A percentile compares a stretch with the other conserved stretches of the same genome.
Evolutionary conservation across 2,888 invertebrate species (phyloP).

Genomic region (Ceraclea dissimilis): DNA sequence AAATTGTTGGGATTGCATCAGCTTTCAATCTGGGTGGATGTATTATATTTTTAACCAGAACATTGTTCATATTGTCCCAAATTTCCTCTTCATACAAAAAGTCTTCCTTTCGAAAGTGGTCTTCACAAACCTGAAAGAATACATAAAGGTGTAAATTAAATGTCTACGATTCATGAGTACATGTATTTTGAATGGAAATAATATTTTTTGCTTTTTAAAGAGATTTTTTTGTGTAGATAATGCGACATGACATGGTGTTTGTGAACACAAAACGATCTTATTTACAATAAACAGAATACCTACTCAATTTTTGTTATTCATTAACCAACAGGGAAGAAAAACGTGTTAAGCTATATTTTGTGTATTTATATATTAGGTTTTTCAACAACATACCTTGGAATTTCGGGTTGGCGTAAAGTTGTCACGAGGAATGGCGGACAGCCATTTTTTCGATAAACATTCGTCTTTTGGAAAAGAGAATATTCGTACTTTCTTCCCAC

Average conservation of each 20-base stretch:
- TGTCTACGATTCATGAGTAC: neutral
- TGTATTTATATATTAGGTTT: neutral
- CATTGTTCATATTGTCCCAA: neutral
- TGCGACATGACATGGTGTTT: too few relatives aligned
- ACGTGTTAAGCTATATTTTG: too few relatives aligned
- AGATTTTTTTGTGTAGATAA: too few relatives aligned
- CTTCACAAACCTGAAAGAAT: neutral
- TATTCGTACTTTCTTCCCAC: neutral
- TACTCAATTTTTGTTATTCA: neutral
- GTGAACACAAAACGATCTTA: too few relatives aligned
- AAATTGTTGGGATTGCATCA: neutral
- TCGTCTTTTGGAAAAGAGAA: neutral
- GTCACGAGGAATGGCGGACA: neutral
- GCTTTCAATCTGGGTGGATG: neutral
- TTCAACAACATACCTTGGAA: neutral
- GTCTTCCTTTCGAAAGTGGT: neutral
- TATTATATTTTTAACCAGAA: neutral
- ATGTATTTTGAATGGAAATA: neutral
- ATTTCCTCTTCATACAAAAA: neutral
- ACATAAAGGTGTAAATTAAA: neutral
- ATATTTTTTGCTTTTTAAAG: too few relatives aligned
- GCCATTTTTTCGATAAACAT: neutral
- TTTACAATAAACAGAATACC: neutral
- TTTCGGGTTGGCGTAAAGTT: neutral
- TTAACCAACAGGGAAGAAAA: neutral